Evolutionary conservation across 2,888 invertebrate genomes (phyloP).

Genomic region (Melieria picta): DNA sequence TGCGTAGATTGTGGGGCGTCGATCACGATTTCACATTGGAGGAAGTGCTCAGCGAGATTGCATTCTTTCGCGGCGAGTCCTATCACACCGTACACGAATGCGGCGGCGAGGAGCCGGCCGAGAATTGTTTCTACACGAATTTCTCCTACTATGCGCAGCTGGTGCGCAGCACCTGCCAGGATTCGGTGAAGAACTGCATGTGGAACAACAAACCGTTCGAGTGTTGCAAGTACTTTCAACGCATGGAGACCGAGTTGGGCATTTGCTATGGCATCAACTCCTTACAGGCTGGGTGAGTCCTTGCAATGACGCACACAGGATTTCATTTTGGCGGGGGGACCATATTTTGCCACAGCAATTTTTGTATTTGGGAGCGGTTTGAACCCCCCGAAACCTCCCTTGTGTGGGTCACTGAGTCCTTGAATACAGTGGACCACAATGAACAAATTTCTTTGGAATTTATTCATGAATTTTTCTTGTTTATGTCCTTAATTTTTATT

Average conservation of each 20-base stretch:
- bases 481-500: not conserved
- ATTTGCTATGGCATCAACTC: slow-evolving; percentile 75
- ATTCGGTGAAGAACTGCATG: slow-evolving; percentile 69
- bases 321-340: no score
- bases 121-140: slow-evolving; percentile 71
- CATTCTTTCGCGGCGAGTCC: slow-evolving; percentile 75
- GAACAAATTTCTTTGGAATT: no score
- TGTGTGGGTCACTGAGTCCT: no score
- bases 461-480: no score
- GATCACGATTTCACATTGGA: slow-evolving; percentile 76
- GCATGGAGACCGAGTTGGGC: slow-evolving; percentile 75
- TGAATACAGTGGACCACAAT: no score
- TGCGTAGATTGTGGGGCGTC: slow-evolving; percentile 71
- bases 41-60: slow-evolving; percentile 76
- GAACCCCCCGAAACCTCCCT: no score
- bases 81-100: slow-evolving; percentile 75
- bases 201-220: slow-evolving; percentile 72
- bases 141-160: slow-evolving; percentile 71
- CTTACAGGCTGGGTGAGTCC: slow-evolving; percentile 67
- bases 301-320: no score
- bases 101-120: slow-evolving; percentile 67
- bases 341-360: no score
- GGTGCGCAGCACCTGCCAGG: slow-evolving; percentile 71
- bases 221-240: slow-evolving; percentile 74
- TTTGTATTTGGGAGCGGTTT: no score